Base-by-base conservation (phyloP, 2,888 invertebrate genomes). In the Clusia tigrina region DNA sequence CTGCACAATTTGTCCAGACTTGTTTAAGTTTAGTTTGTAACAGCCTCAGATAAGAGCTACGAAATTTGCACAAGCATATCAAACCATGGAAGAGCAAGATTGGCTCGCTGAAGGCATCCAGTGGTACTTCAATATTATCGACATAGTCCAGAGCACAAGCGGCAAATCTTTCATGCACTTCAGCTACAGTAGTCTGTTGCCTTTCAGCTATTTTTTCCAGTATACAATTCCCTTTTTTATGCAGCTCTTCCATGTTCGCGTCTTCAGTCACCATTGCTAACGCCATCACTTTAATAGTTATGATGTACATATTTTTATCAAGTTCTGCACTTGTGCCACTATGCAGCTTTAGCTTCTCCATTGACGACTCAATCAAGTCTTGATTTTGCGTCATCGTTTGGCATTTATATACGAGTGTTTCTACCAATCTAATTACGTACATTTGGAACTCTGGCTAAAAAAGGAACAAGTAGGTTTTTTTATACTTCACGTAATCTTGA, bases 31-130 rank as follows among this genome's bases (percentile, higher is more conserved):
- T 78, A 1, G 67, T 66, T n/a, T 79, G 76, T 2, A 83, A 63
- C 23, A 64, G 60, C 1, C 62, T 17, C 6, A 84, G 48, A 55
- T 80, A 81, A 0, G 71, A 54, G 0, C 67, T 53, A 6, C 82
- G 79, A 32, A 82, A 73, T 5, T 73, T 73, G 18, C 73, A 78
- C 20, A 79, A 61, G 6, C 76, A 74, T 1, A 84, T 74, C 0
- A 82, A 66, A 0, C 84, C 84, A 62, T 78, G 70, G 2, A 84
- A 70, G 51, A 84, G 59, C 32, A 81, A 53, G 15, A 84, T 78
- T 0, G 83, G 81, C 54, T 83, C 83, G 1, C 78, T 76, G 10
- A 73, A 69, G 2, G 77, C 80, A n/a, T 81, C 81, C 12, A 81
- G 64, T 1, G 65, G 63, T 1, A 77, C 78, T 65, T 84, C 83